A percentile compares a stretch with the other conserved stretches of the same genome.
phyloP scores from a whole-genome alignment of 1,140 invertebrate species.

The Nebria ingens region DNA sequence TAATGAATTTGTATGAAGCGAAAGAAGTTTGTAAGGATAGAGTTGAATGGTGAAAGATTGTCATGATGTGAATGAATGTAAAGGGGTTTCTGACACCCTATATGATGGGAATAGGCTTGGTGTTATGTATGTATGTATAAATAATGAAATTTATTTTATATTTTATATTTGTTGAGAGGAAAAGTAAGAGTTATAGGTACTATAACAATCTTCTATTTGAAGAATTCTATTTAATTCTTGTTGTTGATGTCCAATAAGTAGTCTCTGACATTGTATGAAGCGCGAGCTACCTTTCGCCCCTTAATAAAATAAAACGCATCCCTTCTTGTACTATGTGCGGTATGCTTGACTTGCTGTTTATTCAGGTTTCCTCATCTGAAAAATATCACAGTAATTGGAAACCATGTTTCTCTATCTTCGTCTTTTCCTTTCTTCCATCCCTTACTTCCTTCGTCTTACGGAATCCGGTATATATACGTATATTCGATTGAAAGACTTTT shows the following conservation, averaged over 20 bases:
- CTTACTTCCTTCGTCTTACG: not conserved
- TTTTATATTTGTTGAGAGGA: no score
- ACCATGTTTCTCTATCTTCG: not conserved
- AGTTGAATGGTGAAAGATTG: no score
- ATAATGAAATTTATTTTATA: no score
- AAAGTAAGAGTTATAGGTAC: no score
- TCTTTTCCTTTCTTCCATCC: not conserved
- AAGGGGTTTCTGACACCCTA: no score
- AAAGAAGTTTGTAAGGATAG: no score
- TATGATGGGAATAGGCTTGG: no score
- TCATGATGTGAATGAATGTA: no score
- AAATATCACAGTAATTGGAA: not conserved
- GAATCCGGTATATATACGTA: not conserved
- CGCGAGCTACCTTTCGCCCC: not conserved
- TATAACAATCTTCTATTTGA: slow-evolving; percentile 6
- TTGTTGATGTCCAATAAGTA: slow-evolving; percentile 1
- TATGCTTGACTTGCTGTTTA: slow-evolving; percentile 1
- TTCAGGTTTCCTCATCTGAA: not conserved
- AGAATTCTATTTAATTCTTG: slow-evolving; percentile 4
- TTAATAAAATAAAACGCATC: no score
- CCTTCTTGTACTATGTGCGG: not conserved
- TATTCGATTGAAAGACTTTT: not conserved
- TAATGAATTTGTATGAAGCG: no score
- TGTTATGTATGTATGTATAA: no score
- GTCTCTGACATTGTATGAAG: not conserved